Percentiles rank a stretch among this genome's conserved stretches.
Evolutionary conservation across 2,797 vertebrate genomes (phyloP).

Genomic region (Hypotaenidia philippensis): DNA sequence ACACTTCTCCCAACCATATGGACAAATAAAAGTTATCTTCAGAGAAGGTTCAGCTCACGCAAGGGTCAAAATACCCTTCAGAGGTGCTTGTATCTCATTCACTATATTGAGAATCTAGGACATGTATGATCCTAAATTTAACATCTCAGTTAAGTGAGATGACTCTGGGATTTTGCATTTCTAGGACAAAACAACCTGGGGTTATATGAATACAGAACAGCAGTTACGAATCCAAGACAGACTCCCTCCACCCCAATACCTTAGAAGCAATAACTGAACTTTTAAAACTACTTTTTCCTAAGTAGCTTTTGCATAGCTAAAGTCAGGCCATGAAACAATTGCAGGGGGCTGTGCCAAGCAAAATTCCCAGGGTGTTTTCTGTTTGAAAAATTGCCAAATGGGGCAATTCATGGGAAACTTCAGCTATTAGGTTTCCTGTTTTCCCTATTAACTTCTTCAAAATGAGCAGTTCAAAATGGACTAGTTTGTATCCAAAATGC

Average conservation of each 20-base stretch:
- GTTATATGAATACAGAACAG: neutral
- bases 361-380: neutral
- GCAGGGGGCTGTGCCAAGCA: neutral
- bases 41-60: neutral
- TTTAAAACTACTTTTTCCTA: neutral
- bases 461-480: neutral
- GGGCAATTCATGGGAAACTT: neutral
- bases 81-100: neutral
- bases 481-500: neutral
- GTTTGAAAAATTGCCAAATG: neutral
- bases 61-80: conserved; percentile 17
- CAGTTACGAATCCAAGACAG: neutral
- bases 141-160: conserved; percentile 10
- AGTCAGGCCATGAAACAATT: neutral
- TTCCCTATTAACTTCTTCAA: neutral
- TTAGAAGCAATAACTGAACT: neutral
- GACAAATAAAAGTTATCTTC: neutral
- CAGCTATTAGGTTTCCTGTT: neutral
- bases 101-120: conserved; percentile 64
- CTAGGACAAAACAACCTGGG: conserved; percentile 37
- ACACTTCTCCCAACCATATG: neutral
- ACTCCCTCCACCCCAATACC: neutral
- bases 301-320: neutral
- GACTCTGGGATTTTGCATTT: conserved; percentile 40
- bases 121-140: conserved; percentile 54